A percentile compares a stretch with the other conserved stretches of the same genome.
These are phyloP conservation scores for Oryzias melastigma DNA, from an alignment of 2,113 vertebrate genomes.

Conservation along the genomic window DNA sequence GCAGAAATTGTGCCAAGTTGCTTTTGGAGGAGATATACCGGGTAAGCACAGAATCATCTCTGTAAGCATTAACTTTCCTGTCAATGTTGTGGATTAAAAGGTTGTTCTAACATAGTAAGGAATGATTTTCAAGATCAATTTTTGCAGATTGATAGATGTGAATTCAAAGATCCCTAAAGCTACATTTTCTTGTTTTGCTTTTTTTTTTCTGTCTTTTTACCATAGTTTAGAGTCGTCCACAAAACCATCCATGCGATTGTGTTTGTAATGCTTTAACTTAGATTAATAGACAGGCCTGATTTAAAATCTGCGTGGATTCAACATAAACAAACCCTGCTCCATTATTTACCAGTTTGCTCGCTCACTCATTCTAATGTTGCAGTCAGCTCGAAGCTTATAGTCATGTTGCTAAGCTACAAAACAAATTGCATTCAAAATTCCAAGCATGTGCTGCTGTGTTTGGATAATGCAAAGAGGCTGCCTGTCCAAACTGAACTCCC, in stretches of 20 bases:
- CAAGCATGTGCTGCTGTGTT: constrained; percentile 7
- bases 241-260: no score
- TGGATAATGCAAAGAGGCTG: constrained; percentile 10
- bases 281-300: no score
- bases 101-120: neutral
- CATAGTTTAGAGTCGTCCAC: no score
- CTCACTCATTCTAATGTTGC: neutral
- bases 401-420: neutral
- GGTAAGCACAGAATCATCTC: constrained; percentile 71
- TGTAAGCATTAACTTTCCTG: neutral
- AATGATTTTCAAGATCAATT: neutral
- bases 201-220: no score
- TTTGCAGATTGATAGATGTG: neutral
- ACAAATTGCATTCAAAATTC: constrained; percentile 7
- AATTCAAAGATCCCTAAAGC: no score
- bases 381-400: neutral
- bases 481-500: neutral
- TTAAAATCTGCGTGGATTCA: neutral
- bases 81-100: neutral
- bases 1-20: constrained; percentile 86
- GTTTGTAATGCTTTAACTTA: no score
- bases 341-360: neutral
- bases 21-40: constrained; percentile 93
- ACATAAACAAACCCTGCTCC: neutral
- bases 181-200: no score